Base-by-base conservation (phyloP, 2,113 vertebrate species). In the Perca flavescens region DNA sequence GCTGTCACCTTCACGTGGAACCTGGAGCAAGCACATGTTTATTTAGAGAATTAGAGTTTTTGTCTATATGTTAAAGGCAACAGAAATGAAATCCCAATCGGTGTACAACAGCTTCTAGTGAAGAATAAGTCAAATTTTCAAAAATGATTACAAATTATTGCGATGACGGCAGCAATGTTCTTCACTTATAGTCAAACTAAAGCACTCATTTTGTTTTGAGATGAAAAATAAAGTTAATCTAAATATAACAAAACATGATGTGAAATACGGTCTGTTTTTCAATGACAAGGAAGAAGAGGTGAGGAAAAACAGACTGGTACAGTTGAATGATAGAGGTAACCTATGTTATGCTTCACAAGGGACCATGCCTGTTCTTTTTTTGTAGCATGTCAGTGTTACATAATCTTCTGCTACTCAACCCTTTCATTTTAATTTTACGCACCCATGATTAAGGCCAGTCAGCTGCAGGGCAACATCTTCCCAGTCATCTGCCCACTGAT, bases 1-100 rank as follows among this genome's bases (percentile, higher is more conserved):
- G 96, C 96, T 49, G 93, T 92, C 74, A 98, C 85, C 61, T 94
- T 95, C 34, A 98, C 75, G 0, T 87, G 93, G 91, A 98, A 97
- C 89, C 97, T 98, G 92, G 1, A 80, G 68, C 36, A 58, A 81
- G 49, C 13, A 87, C 50, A 79, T 3, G 7, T 70, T 9, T 8
- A 31, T 73, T 75, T 34, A 5, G 14, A 85, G 14, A 56, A 34
- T 31, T 25, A 22, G 1, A 16, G 3, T 21, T 60, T 31, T 52
- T 53, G 4, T 52, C 25, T 60, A 74, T 12, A 17, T 46, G 25
- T 54, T 0, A 54, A 76, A 54, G 3, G 34, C 6, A 78, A 10
- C 19, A 4, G 2, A 3, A 69, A 6, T 58, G n/a, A 5, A 34
- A 77, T 49, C 21, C 50, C 40, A 79, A 53, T 2, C 25, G 5